A percentile compares a stretch with the other conserved stretches of the same genome.
Evolutionary conservation across 2,113 vertebrate genomes (phyloP).

Genomic region (Phalacrocorax aristotelis): DNA sequence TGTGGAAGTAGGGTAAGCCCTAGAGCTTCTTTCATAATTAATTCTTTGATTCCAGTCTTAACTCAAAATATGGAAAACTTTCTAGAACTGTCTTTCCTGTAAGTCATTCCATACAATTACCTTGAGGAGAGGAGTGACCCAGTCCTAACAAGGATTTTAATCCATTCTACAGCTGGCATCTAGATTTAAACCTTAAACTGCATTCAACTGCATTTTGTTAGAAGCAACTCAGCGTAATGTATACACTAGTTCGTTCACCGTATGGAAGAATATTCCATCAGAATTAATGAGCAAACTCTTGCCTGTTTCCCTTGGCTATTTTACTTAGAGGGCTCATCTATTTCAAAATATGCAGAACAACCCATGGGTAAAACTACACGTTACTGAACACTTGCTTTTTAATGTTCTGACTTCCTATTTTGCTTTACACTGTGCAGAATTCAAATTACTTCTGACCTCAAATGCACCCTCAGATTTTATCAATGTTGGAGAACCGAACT

Average conservation of each 20-base stretch:
- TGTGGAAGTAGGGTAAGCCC: not conserved
- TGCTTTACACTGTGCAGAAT: not conserved
- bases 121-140: not conserved
- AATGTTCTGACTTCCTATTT: not conserved
- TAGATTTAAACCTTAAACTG: not conserved
- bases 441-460: not conserved
- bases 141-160: not conserved
- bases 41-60: not conserved
- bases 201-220: not conserved
- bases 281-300: not conserved
- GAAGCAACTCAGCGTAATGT: fast-evolving
- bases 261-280: not conserved
- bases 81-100: not conserved
- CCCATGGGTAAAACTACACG: not conserved
- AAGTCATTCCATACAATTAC: not conserved
- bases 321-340: not conserved
- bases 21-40: not conserved
- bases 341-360: conserved; percentile 3
- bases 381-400: not conserved
- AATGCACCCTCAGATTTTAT: not conserved
- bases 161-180: not conserved
- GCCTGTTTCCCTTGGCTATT: not conserved
- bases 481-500: not conserved
- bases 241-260: not conserved
- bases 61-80: not conserved